Conservation (phyloP, 2,797 vertebrate genomes). For the Morus bassanus region DNA sequence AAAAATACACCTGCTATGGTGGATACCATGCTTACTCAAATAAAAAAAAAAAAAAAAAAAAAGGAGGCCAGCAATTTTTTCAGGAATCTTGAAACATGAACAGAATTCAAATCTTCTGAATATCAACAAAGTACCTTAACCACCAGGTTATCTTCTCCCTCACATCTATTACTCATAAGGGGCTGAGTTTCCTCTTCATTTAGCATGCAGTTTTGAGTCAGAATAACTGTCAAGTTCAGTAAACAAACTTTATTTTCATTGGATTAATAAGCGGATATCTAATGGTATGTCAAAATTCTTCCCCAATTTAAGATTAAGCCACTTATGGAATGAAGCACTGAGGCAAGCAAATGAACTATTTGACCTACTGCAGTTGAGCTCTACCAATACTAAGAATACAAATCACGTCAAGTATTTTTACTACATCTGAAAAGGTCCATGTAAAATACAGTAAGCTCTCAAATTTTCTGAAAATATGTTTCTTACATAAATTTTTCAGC, state of each 20-base stretch:
- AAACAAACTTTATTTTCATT: not conserved
- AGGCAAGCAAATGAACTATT: not conserved
- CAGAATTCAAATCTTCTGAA: not conserved
- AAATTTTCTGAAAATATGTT: not conserved
- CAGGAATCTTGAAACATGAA: not conserved
- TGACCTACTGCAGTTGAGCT: not conserved
- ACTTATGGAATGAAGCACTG: not conserved
- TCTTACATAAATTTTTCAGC: not conserved
- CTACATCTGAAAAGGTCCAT: not conserved
- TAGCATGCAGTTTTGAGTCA: not conserved
- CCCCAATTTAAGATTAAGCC: not conserved
- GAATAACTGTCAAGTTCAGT: not conserved
- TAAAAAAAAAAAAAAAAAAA: no score
- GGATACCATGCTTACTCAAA: rapidly evolving
- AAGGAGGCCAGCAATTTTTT: not conserved
- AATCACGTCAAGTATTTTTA: not conserved
- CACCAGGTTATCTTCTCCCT: not conserved
- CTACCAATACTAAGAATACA: not conserved
- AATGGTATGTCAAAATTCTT: not conserved
- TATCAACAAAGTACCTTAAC: not conserved
- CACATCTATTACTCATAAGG: not conserved
- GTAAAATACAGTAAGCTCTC: not conserved
- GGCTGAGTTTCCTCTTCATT: not conserved
- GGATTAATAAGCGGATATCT: not conserved
- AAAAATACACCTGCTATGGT: not conserved